Evolutionary conservation across 2,113 vertebrate species (phyloP).

Genomic region (Pelecanus crispus): DNA sequence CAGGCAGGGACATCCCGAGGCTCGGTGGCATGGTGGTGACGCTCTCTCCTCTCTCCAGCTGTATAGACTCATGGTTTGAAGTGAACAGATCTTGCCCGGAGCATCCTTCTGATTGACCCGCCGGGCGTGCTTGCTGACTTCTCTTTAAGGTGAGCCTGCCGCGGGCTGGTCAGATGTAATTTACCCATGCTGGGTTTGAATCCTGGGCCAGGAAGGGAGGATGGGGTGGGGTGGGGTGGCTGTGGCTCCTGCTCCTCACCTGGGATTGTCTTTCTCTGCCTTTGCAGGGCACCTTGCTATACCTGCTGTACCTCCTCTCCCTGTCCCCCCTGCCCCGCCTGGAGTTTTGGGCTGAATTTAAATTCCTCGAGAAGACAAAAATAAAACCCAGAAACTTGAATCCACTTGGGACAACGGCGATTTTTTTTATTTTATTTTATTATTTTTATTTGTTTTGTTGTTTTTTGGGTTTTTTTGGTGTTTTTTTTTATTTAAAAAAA

Average conservation of each 20-base stretch:
- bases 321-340: not conserved
- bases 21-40: not conserved
- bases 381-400: slow-evolving; percentile 52
- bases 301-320: slow-evolving; percentile 51
- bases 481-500: slow-evolving; percentile 49
- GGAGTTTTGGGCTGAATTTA: slow-evolving; percentile 38
- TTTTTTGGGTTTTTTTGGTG: not conserved
- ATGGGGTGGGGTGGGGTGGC: not conserved
- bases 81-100: slow-evolving; percentile 99
- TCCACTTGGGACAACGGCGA: slow-evolving; percentile 12
- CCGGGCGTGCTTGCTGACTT: slow-evolving; percentile 69
- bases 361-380: slow-evolving; percentile 46
- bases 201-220: not conserved
- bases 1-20: rapidly evolving
- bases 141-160: slow-evolving; percentile 71
- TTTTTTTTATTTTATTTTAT: not conserved
- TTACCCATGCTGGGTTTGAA: not conserved
- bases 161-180: not conserved
- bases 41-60: slow-evolving; percentile 66
- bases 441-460: slow-evolving; percentile 38
- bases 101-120: slow-evolving; percentile 94
- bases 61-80: slow-evolving; percentile 99
- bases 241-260: not conserved
- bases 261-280: not conserved
- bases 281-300: slow-evolving; percentile 51